Evolutionary conservation across 2,113 vertebrate genomes (phyloP).

Genomic region (Prionailurus bengalensis): DNA sequence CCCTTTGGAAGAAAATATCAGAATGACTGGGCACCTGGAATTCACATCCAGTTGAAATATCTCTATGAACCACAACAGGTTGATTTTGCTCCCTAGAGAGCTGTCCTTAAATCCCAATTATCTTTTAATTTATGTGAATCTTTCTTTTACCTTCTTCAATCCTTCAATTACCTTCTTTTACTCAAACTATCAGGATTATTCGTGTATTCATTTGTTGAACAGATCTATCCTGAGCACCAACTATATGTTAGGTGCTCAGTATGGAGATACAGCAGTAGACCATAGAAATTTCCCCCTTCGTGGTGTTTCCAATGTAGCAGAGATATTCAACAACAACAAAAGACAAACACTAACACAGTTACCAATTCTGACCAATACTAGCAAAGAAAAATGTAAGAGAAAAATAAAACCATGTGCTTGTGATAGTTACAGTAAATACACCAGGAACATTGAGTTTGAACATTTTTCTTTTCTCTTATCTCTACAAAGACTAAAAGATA

Average conservation of each 20-base stretch:
- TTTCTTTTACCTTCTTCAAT: neutral
- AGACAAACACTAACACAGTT: neutral
- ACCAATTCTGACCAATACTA: neutral
- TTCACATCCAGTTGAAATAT: constrained; percentile 23
- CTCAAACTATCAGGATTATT: constrained; percentile 20
- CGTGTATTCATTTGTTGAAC: constrained; percentile 35
- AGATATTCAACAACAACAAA: neutral
- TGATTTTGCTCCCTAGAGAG: neutral
- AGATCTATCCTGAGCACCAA: constrained; percentile 12
- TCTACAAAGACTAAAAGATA: neutral
- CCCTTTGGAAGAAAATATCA: constrained; percentile 40
- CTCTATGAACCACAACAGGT: neutral
- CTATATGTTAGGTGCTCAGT: neutral
- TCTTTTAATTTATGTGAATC: constrained; percentile 34
- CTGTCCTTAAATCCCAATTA: constrained; percentile 31
- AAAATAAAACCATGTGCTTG: neutral
- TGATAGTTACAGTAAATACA: neutral
- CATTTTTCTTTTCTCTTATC: neutral
- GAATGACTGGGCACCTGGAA: neutral
- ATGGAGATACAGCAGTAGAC: neutral
- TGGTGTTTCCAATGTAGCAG: constrained; percentile 4
- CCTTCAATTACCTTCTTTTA: constrained; percentile 29
- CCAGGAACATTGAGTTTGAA: neutral
- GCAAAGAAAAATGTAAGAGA: neutral
- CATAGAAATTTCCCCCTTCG: neutral